Percentiles rank a stretch among this genome's conserved stretches.
Evolutionary conservation across 2,113 vertebrate genomes (phyloP).

Genomic region (Thalassarche chlororhynchos): DNA sequence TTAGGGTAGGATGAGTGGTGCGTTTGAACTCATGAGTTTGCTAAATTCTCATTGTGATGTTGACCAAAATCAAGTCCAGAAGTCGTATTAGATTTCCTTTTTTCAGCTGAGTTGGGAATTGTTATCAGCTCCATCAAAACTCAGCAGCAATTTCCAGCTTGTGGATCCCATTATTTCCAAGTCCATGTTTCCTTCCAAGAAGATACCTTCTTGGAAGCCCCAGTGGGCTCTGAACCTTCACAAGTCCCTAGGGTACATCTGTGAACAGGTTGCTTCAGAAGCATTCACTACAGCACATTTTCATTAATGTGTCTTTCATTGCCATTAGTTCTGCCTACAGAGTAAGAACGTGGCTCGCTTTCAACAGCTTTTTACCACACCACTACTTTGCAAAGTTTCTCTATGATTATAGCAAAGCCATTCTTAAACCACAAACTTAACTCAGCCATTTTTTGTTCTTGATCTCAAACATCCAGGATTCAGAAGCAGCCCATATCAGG

Average conservation of each 20-base stretch:
- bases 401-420: neutral
- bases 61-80: neutral
- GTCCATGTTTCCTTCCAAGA: neutral
- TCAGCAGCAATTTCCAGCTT: neutral
- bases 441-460: neutral
- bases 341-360: neutral
- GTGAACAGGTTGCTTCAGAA: neutral
- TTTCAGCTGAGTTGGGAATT: neutral
- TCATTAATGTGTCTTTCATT: neutral
- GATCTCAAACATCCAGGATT: neutral
- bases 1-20: neutral
- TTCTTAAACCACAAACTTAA: neutral
- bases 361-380: neutral
- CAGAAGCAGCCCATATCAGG: neutral
- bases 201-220: neutral
- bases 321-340: neutral
- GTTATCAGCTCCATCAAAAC: neutral
- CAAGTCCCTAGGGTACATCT: neutral
- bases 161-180: neutral
- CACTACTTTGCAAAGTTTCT: neutral
- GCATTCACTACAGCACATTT: neutral
- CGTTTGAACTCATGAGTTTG: neutral
- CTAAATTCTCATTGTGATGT: neutral
- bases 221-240: neutral
- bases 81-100: neutral